phyloP scores from a whole-genome alignment of 1,140 invertebrate genomes.

The Eupristina koningsbergeri region DNA sequence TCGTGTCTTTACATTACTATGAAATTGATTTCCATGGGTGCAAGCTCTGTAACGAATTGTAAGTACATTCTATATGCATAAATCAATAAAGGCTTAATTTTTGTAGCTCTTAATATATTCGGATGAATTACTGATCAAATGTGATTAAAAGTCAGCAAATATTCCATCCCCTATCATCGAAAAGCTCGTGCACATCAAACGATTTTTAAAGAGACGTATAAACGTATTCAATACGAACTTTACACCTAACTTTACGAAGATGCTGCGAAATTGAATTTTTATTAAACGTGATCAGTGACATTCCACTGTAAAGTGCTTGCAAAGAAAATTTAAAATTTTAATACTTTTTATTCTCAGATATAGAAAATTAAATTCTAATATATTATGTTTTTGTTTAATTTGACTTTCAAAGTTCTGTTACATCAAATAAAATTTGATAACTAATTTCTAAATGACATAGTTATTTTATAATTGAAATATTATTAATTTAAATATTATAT shows the following conservation, averaged over 20 bases:
- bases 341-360: constrained; percentile 13
- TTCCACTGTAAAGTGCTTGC: not conserved
- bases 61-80: not conserved
- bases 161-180: not conserved
- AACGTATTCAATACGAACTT: not conserved
- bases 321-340: constrained; percentile 32
- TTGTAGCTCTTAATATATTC: not conserved
- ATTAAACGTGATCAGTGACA: not conserved
- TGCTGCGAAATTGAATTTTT: constrained; percentile 22
- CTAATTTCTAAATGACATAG: not conserved
- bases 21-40: no score
- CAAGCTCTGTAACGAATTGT: not conserved
- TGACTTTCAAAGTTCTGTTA: not conserved
- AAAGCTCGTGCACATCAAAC: not conserved
- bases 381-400: not conserved
- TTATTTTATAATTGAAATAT: no score
- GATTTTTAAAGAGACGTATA: constrained; percentile 36
- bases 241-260: constrained; percentile 19
- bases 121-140: not conserved
- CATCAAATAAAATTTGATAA: not conserved
- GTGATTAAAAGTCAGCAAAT: not conserved
- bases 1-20: no score
- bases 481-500: no score
- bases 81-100: not conserved
- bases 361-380: constrained; percentile 23